These are phyloP conservation scores for Neogale vison DNA, from an alignment of 2,113 vertebrate genomes.

Conservation along the genomic window DNA sequence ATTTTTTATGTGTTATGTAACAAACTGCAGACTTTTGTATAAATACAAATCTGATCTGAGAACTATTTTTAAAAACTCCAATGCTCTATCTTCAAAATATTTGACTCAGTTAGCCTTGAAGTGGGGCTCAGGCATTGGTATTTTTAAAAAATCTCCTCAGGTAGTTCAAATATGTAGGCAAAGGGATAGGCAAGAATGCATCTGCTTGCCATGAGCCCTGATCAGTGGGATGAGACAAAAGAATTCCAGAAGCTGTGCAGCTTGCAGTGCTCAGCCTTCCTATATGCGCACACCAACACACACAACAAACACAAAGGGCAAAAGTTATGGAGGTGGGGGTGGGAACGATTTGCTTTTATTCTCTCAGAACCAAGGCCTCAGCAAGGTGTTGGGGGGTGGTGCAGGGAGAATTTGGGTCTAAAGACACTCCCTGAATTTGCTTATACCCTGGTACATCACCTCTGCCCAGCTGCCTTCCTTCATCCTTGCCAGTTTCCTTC, in stretches of 20 bases:
- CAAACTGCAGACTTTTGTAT: not conserved
- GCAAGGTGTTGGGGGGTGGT: too few relatives aligned
- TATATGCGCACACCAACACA: not conserved
- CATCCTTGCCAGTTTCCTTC: not conserved
- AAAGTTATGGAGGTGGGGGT: rapidly evolving
- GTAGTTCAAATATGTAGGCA: not conserved
- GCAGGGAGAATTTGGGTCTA: not conserved
- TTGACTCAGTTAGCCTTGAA: not conserved
- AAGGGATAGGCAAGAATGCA: not conserved
- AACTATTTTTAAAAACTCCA: not conserved
- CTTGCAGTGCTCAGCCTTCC: not conserved
- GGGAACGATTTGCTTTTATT: not conserved
- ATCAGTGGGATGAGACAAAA: not conserved
- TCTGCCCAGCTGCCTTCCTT: not conserved
- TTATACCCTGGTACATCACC: not conserved
- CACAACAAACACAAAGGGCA: not conserved
- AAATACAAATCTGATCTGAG: not conserved
- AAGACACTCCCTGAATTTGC: not conserved
- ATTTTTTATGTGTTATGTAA: not conserved
- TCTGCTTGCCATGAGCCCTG: not conserved
- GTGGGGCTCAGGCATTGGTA: not conserved
- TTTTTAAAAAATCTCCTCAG: not conserved
- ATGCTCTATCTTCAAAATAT: not conserved
- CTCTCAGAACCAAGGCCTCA: not conserved
- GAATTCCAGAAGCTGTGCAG: not conserved